Base-by-base conservation (phyloP, 2,797 vertebrate species). In the Melanotaenia pygmaea region DNA sequence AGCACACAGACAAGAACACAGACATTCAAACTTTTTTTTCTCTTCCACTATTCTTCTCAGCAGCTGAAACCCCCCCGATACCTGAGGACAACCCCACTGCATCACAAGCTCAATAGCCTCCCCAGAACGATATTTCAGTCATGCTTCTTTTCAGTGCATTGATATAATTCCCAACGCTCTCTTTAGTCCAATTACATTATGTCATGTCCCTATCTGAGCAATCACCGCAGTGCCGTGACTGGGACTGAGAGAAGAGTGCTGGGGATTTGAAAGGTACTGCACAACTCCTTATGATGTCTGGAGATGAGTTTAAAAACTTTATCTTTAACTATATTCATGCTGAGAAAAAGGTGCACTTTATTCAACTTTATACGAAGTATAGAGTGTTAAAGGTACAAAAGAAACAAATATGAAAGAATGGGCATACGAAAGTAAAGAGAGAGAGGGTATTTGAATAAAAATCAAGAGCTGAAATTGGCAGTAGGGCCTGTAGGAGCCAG, bases 151-250 rank as follows among this genome's bases (percentile, higher is more conserved):
- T 18, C 68, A 77, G 81, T 67, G 72, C 86, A 92, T 89, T 91
- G 93, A 95, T 95, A 92, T 89, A 95, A 96, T 94, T 94, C 87
- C 81, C 81, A 86, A 84, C 77, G 88, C 70, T 91, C 95, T 95
- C 90, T 94, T 95, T 94, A 95, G 94, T 93, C 95, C 92, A 88
- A 94, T 94, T 95, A 95, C 93, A 94, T 94, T 94, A 88, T 91
- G 94, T 84, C 94, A 93, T 93, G 90, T 93, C 86, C 84, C 91
- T 95, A 94, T 94, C 94, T 85, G 86, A 73, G 88, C 67, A 82
- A 95, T 96, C 93, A 74, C 88, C 79, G 68, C 81, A 84, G 81
- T 67, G 84, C 91, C 90, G 91, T 94, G 93, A 91, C 91, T 90
- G 85, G 83, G 86, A 83, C 84, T 88, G 79, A 86, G 83, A 81